A percentile compares a stretch with the other conserved stretches of the same genome.
These are phyloP conservation scores for Halisarca cf. caerulea DNA, from an alignment of 37 sponge, comb jelly and placozoan genomes.

Conservation along the genomic window DNA sequence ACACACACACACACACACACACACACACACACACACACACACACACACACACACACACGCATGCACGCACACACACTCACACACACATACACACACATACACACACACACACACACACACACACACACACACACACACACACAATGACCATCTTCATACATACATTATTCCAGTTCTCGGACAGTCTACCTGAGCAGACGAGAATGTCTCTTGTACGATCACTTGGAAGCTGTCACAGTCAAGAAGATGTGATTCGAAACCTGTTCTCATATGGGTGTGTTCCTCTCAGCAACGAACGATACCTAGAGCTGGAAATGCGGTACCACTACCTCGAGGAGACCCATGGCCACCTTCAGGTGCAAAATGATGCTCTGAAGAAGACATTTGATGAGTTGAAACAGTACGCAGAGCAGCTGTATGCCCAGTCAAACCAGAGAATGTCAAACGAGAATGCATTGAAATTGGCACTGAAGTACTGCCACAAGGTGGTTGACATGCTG, in stretches of 20 bases:
- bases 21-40: too few species aligned
- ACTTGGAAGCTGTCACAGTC: constrained; percentile 66
- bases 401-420: constrained; percentile 44
- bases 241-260: constrained; percentile 65
- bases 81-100: too few species aligned
- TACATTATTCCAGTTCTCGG: constrained; percentile 50
- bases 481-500: constrained; percentile 59
- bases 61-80: too few species aligned
- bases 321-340: constrained; percentile 40
- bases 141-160: background rate
- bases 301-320: constrained; percentile 43
- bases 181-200: constrained; percentile 43
- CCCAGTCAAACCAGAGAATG: constrained; percentile 36
- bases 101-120: too few species aligned
- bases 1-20: too few species aligned
- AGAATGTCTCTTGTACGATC: constrained; percentile 60
- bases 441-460: constrained; percentile 55
- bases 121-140: background rate
- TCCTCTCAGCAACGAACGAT: constrained; percentile 15
- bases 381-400: constrained; percentile 62
- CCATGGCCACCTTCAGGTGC: constrained; percentile 54
- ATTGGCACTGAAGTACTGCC: constrained; percentile 45
- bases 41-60: too few species aligned
- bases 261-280: constrained; percentile 60
- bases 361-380: constrained; percentile 30